A percentile compares a stretch with the other conserved stretches of the same genome.
Evolutionary conservation across 1,140 invertebrate genomes (phyloP).

Genomic region (Drosophila repleta): DNA sequence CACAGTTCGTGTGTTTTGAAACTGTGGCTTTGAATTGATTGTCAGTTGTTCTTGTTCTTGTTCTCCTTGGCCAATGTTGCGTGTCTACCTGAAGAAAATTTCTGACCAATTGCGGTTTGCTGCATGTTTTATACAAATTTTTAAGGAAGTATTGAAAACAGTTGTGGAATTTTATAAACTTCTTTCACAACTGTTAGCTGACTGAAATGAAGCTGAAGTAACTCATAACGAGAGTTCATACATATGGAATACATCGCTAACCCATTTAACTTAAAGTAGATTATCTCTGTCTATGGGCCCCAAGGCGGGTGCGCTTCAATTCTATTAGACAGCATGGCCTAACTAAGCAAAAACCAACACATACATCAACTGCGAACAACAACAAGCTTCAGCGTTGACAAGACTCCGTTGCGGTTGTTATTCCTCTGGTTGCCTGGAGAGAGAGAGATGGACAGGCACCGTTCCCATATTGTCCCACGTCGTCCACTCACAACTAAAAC

Average conservation of each 20-base stretch:
- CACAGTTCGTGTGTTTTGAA: conserved; percentile 51
- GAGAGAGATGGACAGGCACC: not conserved
- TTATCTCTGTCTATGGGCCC: not conserved
- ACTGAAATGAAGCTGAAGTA: too few species aligned
- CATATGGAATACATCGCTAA: not conserved
- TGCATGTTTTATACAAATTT: not conserved
- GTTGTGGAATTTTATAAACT: not conserved
- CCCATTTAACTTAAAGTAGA: not conserved
- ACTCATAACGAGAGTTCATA: too few species aligned
- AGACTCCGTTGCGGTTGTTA: conserved; percentile 42
- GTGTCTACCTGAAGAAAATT: not conserved
- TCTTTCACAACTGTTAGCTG: too few species aligned
- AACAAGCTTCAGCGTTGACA: conserved; percentile 31
- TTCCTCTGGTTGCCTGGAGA: conserved; percentile 5
- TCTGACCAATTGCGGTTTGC: conserved; percentile 1
- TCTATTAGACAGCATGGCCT: not conserved
- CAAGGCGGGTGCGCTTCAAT: not conserved
- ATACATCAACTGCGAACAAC: conserved; percentile 27
- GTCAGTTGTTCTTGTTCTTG: conserved; percentile 5
- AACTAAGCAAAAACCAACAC: not conserved
- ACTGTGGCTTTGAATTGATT: conserved; percentile 47
- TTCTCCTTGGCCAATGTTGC: not conserved
- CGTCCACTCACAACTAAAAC: not conserved
- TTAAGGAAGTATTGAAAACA: not conserved
- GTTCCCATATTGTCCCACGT: too few species aligned